A percentile compares a stretch with the other conserved stretches of the same genome.
These are phyloP conservation scores for Agrotis ipsilon DNA, from an alignment of 2,888 invertebrate species.

Conservation along the genomic window DNA sequence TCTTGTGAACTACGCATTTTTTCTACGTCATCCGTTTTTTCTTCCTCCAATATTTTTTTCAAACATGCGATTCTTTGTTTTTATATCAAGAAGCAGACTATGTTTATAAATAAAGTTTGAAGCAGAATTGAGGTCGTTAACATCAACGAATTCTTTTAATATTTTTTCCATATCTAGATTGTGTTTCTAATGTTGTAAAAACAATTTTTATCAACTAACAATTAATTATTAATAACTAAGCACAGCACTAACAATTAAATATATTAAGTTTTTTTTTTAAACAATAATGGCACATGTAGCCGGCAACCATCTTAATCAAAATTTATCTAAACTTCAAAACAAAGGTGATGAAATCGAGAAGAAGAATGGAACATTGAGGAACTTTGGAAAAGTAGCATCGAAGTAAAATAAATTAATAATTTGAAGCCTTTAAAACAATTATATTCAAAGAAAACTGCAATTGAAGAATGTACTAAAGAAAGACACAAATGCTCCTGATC, in stretches of 20 bases:
- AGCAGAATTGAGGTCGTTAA: slow-evolving; percentile 24
- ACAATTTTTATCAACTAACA: background rate
- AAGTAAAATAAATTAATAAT: background rate
- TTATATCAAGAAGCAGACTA: background rate
- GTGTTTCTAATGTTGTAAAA: background rate
- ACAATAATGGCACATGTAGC: background rate
- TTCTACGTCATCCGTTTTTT: background rate
- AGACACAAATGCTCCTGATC: background rate
- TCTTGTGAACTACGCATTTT: background rate
- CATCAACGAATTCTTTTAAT: slow-evolving; percentile 21
- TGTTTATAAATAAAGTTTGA: slow-evolving; percentile 35
- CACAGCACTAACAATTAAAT: too few species aligned
- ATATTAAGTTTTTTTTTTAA: too few species aligned
- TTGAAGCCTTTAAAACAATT: background rate
- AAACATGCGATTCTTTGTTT: slow-evolving; percentile 15
- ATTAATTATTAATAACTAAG: background rate
- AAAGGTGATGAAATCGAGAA: background rate
- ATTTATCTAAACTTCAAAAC: background rate
- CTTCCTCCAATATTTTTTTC: background rate
- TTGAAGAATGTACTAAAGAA: background rate
- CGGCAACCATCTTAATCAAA: background rate
- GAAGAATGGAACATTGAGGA: background rate
- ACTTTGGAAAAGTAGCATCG: background rate
- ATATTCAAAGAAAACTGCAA: background rate
- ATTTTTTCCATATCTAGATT: slow-evolving; percentile 2